Percentiles rank a stretch among this genome's conserved stretches.
phyloP scores from a whole-genome alignment of 2,888 invertebrate species.

The Euspilapteryx auroguttella region DNA sequence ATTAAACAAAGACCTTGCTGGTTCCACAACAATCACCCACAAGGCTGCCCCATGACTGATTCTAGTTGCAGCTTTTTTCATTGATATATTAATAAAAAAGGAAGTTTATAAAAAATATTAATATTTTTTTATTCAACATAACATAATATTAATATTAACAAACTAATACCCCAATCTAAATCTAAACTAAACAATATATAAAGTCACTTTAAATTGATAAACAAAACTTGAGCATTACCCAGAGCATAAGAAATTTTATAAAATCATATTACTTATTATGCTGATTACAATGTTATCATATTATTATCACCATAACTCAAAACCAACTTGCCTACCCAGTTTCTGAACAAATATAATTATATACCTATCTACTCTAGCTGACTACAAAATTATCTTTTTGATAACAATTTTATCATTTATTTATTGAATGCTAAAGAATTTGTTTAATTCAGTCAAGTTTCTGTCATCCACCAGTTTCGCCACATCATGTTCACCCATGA shows the following conservation, averaged over 20 bases:
- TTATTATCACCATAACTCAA: background rate
- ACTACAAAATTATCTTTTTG: too few species aligned
- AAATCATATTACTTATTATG: too few species aligned
- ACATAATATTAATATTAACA: background rate
- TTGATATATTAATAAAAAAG: slow-evolving; percentile 12
- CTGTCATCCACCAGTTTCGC: slow-evolving; percentile 63
- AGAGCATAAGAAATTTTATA: too few species aligned
- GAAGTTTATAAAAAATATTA: slow-evolving; percentile 8
- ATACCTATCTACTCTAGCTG: too few species aligned
- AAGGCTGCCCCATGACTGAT: slow-evolving; percentile 75
- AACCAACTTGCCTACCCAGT: too few species aligned
- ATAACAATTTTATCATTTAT: too few species aligned
- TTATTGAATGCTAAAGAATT: slow-evolving; percentile 37
- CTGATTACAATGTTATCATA: too few species aligned
- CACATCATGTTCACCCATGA: slow-evolving; percentile 72
- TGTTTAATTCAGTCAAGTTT: slow-evolving; percentile 65
- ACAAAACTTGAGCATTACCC: too few species aligned
- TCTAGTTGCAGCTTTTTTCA: slow-evolving; percentile 77
- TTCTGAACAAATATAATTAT: too few species aligned
- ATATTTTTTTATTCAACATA: slow-evolving; percentile 6
- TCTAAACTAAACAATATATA: background rate
- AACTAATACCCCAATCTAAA: too few species aligned
- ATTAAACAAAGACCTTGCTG: slow-evolving; percentile 74
- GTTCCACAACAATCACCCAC: slow-evolving; percentile 82
- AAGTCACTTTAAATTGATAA: background rate